Evolutionary conservation across 2,113 vertebrate genomes (phyloP).

Genomic region (Ochotona princeps): DNA sequence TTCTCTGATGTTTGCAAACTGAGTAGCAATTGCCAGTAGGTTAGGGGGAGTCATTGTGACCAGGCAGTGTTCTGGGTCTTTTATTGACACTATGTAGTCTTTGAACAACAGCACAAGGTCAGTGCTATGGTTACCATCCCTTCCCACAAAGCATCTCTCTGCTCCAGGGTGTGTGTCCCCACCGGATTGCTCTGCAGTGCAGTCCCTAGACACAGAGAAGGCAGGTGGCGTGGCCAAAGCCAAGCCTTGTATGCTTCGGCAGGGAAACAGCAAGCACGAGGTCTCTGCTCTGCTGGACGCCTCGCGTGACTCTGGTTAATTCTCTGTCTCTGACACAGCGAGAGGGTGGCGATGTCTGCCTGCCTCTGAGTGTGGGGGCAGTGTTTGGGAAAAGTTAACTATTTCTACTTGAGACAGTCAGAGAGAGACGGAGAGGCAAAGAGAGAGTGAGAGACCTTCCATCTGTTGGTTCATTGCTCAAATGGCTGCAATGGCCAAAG

Average conservation of each 20-base stretch:
- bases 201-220: too few species aligned
- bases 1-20: not conserved
- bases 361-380: not conserved
- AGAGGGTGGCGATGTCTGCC: not conserved
- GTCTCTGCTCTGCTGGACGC: not conserved
- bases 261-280: not conserved
- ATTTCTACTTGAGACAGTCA: too few species aligned
- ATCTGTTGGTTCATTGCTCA: too few species aligned
- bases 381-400: not conserved
- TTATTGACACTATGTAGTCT: not conserved
- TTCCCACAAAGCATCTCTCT: not conserved
- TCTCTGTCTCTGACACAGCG: not conserved
- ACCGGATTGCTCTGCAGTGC: too few species aligned
- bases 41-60: too few species aligned
- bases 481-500: too few species aligned
- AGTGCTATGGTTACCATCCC: fast-evolving
- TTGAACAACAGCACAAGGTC: not conserved
- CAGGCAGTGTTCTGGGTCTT: too few species aligned
- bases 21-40: not conserved
- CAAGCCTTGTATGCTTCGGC: not conserved
- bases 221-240: not conserved
- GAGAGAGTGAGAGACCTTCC: too few species aligned
- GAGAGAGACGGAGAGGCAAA: too few species aligned
- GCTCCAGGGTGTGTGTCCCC: not conserved
- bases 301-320: not conserved